phyloP scores from a whole-genome alignment of 2,113 vertebrate genomes.

The Platysteira castanea region DNA sequence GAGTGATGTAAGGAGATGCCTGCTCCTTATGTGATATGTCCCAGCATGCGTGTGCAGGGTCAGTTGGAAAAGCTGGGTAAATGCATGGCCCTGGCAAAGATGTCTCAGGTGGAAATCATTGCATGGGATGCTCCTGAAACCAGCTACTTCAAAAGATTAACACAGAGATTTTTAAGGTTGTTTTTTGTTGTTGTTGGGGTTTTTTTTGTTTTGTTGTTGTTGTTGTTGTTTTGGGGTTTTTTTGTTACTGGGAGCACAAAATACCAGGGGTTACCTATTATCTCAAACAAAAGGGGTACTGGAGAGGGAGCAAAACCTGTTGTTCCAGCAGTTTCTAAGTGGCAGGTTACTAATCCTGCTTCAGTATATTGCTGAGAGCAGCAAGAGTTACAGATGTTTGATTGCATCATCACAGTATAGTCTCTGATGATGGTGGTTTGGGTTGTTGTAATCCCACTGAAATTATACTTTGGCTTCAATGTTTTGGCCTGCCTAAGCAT shows the following conservation, averaged over 20 bases:
- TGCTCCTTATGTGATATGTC: background rate
- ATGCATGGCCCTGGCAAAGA: background rate
- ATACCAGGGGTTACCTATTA: background rate
- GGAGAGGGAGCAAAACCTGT: background rate
- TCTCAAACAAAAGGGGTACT: background rate
- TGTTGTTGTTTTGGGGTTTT: no score
- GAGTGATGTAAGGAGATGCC: background rate
- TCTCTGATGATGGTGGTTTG: slow-evolving; percentile 18
- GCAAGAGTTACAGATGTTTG: slow-evolving; percentile 38
- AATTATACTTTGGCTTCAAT: slow-evolving; percentile 27
- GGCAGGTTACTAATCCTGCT: background rate
- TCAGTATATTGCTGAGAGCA: background rate
- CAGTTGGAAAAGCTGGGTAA: background rate
- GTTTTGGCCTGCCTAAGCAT: background rate
- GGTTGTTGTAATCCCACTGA: slow-evolving; percentile 30
- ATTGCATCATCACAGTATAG: slow-evolving; percentile 14
- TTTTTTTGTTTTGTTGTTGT: no score
- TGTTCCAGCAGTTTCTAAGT: background rate
- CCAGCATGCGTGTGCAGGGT: background rate
- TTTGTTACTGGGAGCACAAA: background rate
- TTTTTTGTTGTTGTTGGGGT: background rate
- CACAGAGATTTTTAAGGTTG: background rate
- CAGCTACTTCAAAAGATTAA: background rate
- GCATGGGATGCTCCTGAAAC: background rate
- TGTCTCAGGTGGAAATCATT: background rate